Base-by-base conservation (phyloP, 2,797 vertebrate genomes). In the Lithobates sylvaticus region DNA sequence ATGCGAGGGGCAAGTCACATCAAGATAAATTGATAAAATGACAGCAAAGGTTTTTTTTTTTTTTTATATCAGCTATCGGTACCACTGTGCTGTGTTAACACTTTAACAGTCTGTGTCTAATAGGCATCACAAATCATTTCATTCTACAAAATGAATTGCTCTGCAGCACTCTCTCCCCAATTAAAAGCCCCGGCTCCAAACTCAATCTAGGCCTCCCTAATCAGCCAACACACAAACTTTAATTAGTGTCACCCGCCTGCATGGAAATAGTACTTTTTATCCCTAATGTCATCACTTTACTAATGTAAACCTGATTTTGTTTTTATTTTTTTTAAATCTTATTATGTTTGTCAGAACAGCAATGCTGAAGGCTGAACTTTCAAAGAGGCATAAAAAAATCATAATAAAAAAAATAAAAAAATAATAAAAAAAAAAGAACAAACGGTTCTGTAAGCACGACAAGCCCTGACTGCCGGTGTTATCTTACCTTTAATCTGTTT, bases 401-500 rank as follows among this genome's bases (percentile, higher is more conserved):
- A 47, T 54, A 65, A 39, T 50, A 54, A 50, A 10, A 50, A 23
- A 68, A 39, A 54, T 61, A 64, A 39, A 5, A 69, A 13, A 32
- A 32, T 1, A 39, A 74, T 18, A 50, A 10, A 50, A 23, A 74
- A 36, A 54, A 67, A 64, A 39, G 7, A 69, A 13, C 44, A 32
- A 42, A 75, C 9, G 4, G 69, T 36, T 13, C 5, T 0, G 1
- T 0, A 16, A 64, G 10, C 50, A 50, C 39, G 47, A 73, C 54
- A 72, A 54, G 67, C 65, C 13, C 77, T 39, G 16, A n/a, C 47
- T 87, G 10, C 36, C 58, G 70, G 29, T 54, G 86, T 15, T 34
- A 27, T 85, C 95, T 94, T 95, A 95, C 95, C 94, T 94, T 91
- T 86, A 67, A 47, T 88, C 72, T 61, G 54, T 50, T 42, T 76